Evolutionary conservation across 2,113 vertebrate species (phyloP).

Genomic region (Triplophysa siluroides): DNA sequence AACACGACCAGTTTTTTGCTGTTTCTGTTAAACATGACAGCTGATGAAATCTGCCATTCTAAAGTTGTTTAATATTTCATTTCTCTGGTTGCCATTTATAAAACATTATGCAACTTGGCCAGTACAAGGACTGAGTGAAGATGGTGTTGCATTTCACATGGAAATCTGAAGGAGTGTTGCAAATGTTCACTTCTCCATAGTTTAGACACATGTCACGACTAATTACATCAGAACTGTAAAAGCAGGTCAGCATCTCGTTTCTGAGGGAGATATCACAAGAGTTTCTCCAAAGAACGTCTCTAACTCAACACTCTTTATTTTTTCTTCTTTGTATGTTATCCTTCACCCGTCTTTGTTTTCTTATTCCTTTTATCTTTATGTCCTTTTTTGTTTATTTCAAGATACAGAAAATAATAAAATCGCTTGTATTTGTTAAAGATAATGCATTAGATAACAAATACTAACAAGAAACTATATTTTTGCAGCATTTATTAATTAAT

Average conservation of each 20-base stretch:
- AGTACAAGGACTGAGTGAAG: conserved; percentile 42
- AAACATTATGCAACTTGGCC: conserved; percentile 22
- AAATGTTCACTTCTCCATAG: conserved; percentile 35
- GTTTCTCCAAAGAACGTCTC: conserved; percentile 25
- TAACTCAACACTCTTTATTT: conserved; percentile 12
- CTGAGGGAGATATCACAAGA: conserved; percentile 29
- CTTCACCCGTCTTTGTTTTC: background rate
- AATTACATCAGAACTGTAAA: conserved; percentile 51
- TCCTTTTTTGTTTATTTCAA: too few species aligned
- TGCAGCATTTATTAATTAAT: too few species aligned
- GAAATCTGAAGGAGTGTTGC: conserved; percentile 48
- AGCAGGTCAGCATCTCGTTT: conserved; percentile 30
- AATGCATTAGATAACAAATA: too few species aligned
- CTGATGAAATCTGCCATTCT: conserved; percentile 51
- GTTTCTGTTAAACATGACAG: conserved; percentile 50
- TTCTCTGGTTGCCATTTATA: conserved; percentile 34
- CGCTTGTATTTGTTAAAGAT: too few species aligned
- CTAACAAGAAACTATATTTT: too few species aligned
- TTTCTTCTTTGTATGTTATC: background rate
- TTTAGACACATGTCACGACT: conserved; percentile 52
- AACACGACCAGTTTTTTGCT: background rate
- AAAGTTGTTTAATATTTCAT: conserved; percentile 47
- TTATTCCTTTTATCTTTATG: too few species aligned
- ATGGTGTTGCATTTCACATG: conserved; percentile 41
- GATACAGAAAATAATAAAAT: too few species aligned